Conservation (phyloP, 2,113 vertebrate species). For the Psittacula cyanocephala region DNA sequence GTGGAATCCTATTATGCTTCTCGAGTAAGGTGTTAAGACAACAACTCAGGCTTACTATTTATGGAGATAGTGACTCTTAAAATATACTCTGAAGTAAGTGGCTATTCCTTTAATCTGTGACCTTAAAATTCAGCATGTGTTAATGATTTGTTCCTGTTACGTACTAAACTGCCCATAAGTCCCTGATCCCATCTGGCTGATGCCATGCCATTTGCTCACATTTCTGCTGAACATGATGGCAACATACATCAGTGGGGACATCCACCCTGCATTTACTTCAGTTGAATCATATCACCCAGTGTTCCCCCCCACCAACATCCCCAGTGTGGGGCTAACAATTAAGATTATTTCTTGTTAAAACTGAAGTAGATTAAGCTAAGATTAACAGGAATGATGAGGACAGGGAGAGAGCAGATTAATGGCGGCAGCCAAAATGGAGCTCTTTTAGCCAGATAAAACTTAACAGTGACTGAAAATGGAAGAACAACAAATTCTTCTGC, state of each 20-base stretch:
- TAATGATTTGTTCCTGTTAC: neutral
- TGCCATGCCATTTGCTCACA: neutral
- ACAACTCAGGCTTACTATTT: slow-evolving; percentile 38
- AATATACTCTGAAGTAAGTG: slow-evolving; percentile 39
- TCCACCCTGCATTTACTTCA: neutral
- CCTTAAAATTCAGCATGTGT: slow-evolving; percentile 50
- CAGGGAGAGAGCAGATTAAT: neutral
- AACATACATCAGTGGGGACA: neutral
- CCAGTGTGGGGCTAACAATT: neutral
- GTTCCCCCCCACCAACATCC: no score
- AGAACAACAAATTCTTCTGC: neutral
- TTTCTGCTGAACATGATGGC: neutral
- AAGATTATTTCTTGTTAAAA: neutral
- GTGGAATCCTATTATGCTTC: slow-evolving; percentile 57
- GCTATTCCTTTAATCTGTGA: slow-evolving; percentile 57
- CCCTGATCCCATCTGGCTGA: neutral
- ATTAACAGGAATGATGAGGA: neutral
- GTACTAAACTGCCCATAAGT: neutral
- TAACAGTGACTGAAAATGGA: neutral
- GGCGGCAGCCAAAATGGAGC: neutral
- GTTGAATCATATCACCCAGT: neutral
- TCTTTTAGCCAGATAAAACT: neutral
- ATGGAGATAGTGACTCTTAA: slow-evolving; percentile 29
- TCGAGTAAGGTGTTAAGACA: slow-evolving; percentile 53
- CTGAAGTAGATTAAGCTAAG: neutral